phyloP scores from a whole-genome alignment of 2,888 invertebrate genomes.

The Troides aeacus region DNA sequence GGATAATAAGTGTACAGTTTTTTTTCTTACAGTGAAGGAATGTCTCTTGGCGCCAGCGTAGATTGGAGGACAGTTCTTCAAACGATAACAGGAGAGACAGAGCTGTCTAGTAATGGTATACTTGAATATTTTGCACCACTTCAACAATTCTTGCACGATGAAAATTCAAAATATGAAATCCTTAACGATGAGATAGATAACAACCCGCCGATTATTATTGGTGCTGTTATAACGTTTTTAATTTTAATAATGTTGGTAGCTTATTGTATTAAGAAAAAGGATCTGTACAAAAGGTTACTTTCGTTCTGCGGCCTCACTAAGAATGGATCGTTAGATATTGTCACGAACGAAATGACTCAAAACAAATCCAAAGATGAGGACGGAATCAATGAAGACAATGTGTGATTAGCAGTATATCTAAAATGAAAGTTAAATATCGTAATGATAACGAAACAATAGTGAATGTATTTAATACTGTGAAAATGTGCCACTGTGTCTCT shows the following conservation, averaged over 20 bases:
- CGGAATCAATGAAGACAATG: slow-evolving; percentile 68
- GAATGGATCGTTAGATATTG: slow-evolving; percentile 72
- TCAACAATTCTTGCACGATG: slow-evolving; percentile 51
- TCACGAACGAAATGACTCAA: slow-evolving; percentile 58
- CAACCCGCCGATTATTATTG: slow-evolving; percentile 66
- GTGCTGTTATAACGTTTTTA: slow-evolving; percentile 57
- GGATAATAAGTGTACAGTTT: too few species aligned
- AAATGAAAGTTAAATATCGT: not conserved
- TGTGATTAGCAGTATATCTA: slow-evolving; percentile 40
- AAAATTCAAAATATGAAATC: slow-evolving; percentile 51
- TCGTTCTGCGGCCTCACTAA: slow-evolving; percentile 65
- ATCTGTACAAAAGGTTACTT: slow-evolving; percentile 54
- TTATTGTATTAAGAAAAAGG: slow-evolving; percentile 66
- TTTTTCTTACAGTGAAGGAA: slow-evolving; percentile 57
- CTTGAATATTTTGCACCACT: slow-evolving; percentile 64
- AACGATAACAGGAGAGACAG: slow-evolving; percentile 66
- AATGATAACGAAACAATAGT: not conserved
- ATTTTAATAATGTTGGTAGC: slow-evolving; percentile 60
- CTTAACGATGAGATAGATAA: slow-evolving; percentile 58
- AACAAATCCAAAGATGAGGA: slow-evolving; percentile 56
- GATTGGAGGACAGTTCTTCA: slow-evolving; percentile 68
- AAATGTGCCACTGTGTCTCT: slow-evolving; percentile 18
- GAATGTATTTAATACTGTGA: slow-evolving; percentile 11
- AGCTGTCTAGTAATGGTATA: slow-evolving; percentile 65
- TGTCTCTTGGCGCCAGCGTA: slow-evolving; percentile 70